These are phyloP conservation scores for Trichopria drosophilae DNA, from an alignment of 2,888 invertebrate species.

Conservation along the genomic window DNA sequence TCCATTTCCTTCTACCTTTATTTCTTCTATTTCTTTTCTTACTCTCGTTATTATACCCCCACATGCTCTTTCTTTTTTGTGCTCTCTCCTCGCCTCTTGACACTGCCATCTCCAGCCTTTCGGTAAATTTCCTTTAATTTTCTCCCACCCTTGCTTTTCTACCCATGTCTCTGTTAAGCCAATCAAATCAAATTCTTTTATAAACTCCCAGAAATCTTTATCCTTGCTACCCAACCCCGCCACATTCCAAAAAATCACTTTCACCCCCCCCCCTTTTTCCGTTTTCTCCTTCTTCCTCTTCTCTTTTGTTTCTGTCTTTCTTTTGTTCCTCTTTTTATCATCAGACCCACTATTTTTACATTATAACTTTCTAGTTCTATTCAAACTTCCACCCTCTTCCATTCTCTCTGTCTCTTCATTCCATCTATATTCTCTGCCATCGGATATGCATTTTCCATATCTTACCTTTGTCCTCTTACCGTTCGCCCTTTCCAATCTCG, in stretches of 20 bases:
- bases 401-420: background rate
- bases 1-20: constrained; percentile 5
- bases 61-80: constrained; percentile 6
- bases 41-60: constrained; percentile 22
- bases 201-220: constrained; percentile 22
- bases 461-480: no score
- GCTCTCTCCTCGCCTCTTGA: constrained; percentile 3
- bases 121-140: constrained; percentile 5
- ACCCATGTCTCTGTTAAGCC: constrained; percentile 24
- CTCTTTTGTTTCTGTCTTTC: no score
- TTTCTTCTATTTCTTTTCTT: constrained; percentile 10
- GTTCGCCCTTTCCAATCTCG: no score
- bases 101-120: constrained; percentile 7
- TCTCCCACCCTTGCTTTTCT: constrained; percentile 15
- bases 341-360: background rate
- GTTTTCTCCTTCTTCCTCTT: constrained; percentile 1
- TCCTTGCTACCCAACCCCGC: constrained; percentile 15
- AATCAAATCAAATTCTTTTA: constrained; percentile 16
- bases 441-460: no score
- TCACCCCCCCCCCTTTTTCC: constrained; percentile 3
- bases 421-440: constrained; percentile 7
- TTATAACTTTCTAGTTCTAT: background rate
- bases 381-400: background rate
- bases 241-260: constrained; percentile 17
- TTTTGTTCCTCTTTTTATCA: background rate